Conservation (phyloP, 2,888 invertebrate genomes). For the Drosophila antonietae region DNA sequence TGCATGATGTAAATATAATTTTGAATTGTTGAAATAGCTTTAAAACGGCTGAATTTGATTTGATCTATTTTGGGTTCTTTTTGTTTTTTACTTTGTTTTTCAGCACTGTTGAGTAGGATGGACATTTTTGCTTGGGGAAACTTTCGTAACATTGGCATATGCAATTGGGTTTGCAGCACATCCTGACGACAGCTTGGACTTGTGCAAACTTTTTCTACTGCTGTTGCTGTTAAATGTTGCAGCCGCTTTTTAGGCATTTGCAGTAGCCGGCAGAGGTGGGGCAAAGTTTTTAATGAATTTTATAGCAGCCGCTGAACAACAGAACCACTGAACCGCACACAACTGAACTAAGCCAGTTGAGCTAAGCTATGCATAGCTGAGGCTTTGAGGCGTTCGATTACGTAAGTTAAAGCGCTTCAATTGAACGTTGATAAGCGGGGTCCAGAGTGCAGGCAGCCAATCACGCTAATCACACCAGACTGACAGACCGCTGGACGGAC, state of each 20-base stretch:
- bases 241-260: conserved; percentile 54
- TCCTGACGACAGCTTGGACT: conserved; percentile 79
- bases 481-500: conserved; percentile 19
- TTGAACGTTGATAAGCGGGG: conserved; percentile 53
- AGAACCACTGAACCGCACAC: conserved; percentile 48
- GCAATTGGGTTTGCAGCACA: conserved; percentile 81
- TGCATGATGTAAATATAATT: too few species aligned
- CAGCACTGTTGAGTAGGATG: conserved; percentile 46
- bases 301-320: conserved; percentile 67
- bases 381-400: conserved; percentile 49
- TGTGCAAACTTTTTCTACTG: conserved; percentile 67
- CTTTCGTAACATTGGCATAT: conserved; percentile 77
- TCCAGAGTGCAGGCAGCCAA: conserved; percentile 57
- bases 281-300: conserved; percentile 78
- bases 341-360: conserved; percentile 28
- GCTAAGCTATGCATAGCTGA: conserved; percentile 15
- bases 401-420: conserved; percentile 40
- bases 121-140: conserved; percentile 45
- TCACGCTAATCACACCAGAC: conserved; percentile 65
- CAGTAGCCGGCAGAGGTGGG: conserved; percentile 21
- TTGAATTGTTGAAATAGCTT: conserved; percentile 4
- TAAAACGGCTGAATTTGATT: background rate
- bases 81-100: background rate
- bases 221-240: conserved; percentile 72
- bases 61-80: background rate